A percentile compares a stretch with the other conserved stretches of the same genome.
Conservation (phyloP, 2,888 invertebrate genomes). For the Mesorhabditis sp. region DNA sequence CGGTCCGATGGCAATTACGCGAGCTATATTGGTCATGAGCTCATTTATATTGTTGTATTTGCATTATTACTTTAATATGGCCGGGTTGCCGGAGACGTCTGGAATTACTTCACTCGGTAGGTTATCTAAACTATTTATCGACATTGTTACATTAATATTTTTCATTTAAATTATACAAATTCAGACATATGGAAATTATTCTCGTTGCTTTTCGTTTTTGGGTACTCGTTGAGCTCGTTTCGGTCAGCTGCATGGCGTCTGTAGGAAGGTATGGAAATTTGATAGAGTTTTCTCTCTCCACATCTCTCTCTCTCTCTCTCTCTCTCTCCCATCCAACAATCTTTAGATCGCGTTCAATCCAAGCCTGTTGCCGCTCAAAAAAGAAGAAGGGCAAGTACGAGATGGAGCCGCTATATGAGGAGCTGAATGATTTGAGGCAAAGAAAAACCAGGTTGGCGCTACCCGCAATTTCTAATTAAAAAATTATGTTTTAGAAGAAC, state of each 20-base stretch:
- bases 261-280: slow-evolving; percentile 28
- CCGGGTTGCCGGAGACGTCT: slow-evolving; percentile 16
- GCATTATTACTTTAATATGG: slow-evolving; percentile 20
- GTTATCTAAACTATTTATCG: not conserved
- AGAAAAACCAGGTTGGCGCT: slow-evolving; percentile 30
- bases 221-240: slow-evolving; percentile 34
- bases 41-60: slow-evolving; percentile 31
- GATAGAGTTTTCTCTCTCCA: not conserved
- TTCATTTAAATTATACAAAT: not conserved
- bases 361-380: slow-evolving; percentile 8
- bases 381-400: slow-evolving; percentile 27
- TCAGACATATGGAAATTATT: slow-evolving; percentile 41
- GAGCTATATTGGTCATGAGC: slow-evolving; percentile 32
- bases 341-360: not conserved
- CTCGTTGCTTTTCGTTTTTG: slow-evolving; percentile 32
- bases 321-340: too few species aligned
- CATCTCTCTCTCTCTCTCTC: not conserved
- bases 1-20: slow-evolving; percentile 49
- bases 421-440: slow-evolving; percentile 41
- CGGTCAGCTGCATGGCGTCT: slow-evolving; percentile 37
- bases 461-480: not conserved
- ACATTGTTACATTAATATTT: not conserved
- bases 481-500: slow-evolving; percentile 21
- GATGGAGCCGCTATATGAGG: slow-evolving; percentile 45
- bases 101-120: slow-evolving; percentile 23